A percentile compares a stretch with the other conserved stretches of the same genome.
Conservation (phyloP, 2,797 vertebrate species). For the Mormyrops attenuatus region DNA sequence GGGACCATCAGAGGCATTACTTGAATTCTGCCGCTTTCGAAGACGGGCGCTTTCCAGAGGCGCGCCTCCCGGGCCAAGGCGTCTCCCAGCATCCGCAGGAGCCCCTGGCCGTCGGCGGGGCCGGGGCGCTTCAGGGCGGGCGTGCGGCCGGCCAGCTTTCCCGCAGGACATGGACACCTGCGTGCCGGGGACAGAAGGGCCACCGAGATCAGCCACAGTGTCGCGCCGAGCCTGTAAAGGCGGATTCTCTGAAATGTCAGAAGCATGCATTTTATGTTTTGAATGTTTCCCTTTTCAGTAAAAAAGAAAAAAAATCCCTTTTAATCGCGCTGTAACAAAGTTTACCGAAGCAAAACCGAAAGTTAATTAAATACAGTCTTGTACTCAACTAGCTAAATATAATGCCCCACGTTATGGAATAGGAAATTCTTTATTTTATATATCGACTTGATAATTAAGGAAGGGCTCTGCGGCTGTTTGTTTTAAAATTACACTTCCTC, state of each 20-base stretch:
- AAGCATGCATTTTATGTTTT: not conserved
- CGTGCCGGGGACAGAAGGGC: conserved; percentile 37
- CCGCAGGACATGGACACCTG: conserved; percentile 53
- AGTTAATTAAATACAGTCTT: not conserved
- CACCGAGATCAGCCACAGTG: not conserved
- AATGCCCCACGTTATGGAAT: not conserved
- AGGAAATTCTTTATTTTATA: not conserved
- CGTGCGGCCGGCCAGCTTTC: conserved; percentile 49
- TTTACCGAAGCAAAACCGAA: not conserved
- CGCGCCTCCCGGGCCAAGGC: conserved; percentile 59
- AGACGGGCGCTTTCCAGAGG: conserved; percentile 65
- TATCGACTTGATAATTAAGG: not conserved
- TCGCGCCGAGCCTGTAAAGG: not conserved
- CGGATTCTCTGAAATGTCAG: not conserved
- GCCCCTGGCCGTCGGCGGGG: conserved; percentile 37
- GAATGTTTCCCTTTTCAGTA: not conserved
- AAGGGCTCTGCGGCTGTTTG: not conserved
- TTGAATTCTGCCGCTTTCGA: conserved; percentile 61
- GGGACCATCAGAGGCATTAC: conserved; percentile 32
- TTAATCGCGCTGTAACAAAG: not conserved
- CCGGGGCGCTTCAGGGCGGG: conserved; percentile 60
- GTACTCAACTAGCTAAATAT: not conserved
- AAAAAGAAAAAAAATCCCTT: not conserved
- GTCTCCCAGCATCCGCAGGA: conserved; percentile 55
- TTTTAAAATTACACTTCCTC: not conserved